Percentiles rank a stretch among this genome's conserved stretches.
phyloP scores from a whole-genome alignment of 2,888 invertebrate species.

The Phorcus lineatus region DNA sequence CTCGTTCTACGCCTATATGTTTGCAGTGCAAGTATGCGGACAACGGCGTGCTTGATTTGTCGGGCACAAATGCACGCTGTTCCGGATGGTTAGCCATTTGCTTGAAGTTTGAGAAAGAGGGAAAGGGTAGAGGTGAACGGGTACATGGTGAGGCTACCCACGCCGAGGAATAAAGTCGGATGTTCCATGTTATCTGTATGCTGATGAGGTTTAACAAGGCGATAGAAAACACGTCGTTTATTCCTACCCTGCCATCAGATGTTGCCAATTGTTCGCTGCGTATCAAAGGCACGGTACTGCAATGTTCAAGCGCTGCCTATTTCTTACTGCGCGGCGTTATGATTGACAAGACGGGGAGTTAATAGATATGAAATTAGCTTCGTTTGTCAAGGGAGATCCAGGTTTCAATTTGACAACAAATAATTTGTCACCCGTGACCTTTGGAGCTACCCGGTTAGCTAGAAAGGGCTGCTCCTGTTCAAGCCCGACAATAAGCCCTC shows the following conservation, averaged over 20 bases:
- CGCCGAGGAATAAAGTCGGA: neutral
- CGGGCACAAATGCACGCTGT: neutral
- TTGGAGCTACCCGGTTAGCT: neutral
- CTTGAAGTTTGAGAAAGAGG: neutral
- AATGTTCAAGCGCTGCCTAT: neutral
- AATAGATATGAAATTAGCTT: slow-evolving; percentile 35
- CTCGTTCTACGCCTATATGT: neutral
- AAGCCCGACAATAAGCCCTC: neutral
- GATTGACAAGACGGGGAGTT: slow-evolving; percentile 26
- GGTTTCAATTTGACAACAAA: slow-evolving; percentile 25
- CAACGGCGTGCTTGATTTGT: neutral
- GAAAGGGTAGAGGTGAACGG: neutral
- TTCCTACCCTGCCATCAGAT: neutral
- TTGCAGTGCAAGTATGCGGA: neutral
- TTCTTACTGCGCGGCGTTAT: slow-evolving; percentile 7
- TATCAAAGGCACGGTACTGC: neutral
- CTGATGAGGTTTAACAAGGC: slow-evolving; percentile 5
- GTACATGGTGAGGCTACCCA: neutral
- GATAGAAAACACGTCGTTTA: neutral
- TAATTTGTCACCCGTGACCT: slow-evolving; percentile 29
- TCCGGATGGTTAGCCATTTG: neutral
- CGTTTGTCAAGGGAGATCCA: slow-evolving; percentile 28
- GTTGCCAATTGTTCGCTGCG: neutral
- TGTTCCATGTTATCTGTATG: slow-evolving; percentile 12
- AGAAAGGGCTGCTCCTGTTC: slow-evolving; percentile 14